phyloP scores from a whole-genome alignment of 2,888 invertebrate species.

The Amiota mariae region DNA sequence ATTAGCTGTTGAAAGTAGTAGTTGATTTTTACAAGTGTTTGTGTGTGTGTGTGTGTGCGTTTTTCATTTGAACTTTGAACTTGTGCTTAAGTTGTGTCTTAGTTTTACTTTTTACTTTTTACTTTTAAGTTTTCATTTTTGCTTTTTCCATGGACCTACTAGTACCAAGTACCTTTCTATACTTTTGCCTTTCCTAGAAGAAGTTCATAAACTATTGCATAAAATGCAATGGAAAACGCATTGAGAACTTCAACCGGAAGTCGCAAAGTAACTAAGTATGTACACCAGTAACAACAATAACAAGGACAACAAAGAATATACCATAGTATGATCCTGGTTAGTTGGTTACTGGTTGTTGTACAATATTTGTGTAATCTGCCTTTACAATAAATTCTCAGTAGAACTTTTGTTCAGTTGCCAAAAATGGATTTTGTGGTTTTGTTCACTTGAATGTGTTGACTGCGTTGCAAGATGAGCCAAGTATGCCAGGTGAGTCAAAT shows the following conservation, averaged over 20 bases:
- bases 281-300: neutral
- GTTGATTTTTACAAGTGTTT: too few species aligned
- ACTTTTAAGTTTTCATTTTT: neutral
- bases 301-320: neutral
- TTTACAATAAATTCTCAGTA: constrained; percentile 3
- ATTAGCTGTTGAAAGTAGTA: constrained; percentile 50
- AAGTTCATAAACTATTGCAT: constrained; percentile 3
- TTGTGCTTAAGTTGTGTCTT: constrained; percentile 27
- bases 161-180: neutral
- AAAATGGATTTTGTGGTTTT: constrained; percentile 25
- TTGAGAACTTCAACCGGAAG: constrained; percentile 19
- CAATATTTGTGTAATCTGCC: constrained; percentile 16
- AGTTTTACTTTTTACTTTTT: neutral
- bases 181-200: neutral
- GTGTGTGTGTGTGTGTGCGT: constrained; percentile 1
- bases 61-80: constrained; percentile 50
- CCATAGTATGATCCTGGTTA: neutral
- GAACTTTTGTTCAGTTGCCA: constrained; percentile 16
- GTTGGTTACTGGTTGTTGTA: neutral
- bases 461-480: too few species aligned
- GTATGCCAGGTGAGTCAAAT: neutral
- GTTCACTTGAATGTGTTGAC: too few species aligned
- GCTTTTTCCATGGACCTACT: neutral
- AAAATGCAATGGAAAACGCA: constrained; percentile 13
- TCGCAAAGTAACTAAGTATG: constrained; percentile 12